Evolutionary conservation across 2,113 vertebrate genomes (phyloP), one percentile per base, ranked within the genome.

Genomic region (Protobothrops mucrosquamatus): DNA sequence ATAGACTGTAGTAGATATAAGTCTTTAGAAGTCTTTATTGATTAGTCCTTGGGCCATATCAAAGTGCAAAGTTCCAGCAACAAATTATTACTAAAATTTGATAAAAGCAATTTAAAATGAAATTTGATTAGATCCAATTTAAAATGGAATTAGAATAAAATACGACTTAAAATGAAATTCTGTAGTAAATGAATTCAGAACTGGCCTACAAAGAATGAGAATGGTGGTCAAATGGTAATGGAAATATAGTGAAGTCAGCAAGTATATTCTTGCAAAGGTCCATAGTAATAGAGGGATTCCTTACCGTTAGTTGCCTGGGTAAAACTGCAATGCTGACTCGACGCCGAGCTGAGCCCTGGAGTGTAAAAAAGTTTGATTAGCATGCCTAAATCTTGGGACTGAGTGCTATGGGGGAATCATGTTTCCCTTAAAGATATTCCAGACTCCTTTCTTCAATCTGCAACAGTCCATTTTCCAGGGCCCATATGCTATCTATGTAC

Each of bases 301-400:
- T 96, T 95, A 98, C 97, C 97, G 96, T 94, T 91, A 93, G 93
- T 93, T 97, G 96, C 87, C 93, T 97, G 88, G 97, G 94, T 96
- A 98, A 97, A 29, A 99, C 88, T 0, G 98, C 97, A 0, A 98
- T 94, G 92, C 98, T 98, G 96, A 98, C 95, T n/a, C 98, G 97
- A 56, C 97, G 97, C 2, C 98, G 98, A 3, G 94, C 39, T 43
- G 88, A 94, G 7, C 89, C 96, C 98, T 98, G 92, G 91, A 10
- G 12, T 5, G 20, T 91, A 95, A 24, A 89, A 22, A 88, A 92
- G 20, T 43, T 34, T 43, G 61, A 34, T 92, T 92, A 92, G 59
- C 14, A 43, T 4, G 51, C 1, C 69, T 43, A 23, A 52, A 43
- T 61, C 9, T 14, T 12, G 12, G 39, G 7, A 56, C 24, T 23